Conservation (phyloP, 1,140 invertebrate species). For the Euborellia annulipes region DNA sequence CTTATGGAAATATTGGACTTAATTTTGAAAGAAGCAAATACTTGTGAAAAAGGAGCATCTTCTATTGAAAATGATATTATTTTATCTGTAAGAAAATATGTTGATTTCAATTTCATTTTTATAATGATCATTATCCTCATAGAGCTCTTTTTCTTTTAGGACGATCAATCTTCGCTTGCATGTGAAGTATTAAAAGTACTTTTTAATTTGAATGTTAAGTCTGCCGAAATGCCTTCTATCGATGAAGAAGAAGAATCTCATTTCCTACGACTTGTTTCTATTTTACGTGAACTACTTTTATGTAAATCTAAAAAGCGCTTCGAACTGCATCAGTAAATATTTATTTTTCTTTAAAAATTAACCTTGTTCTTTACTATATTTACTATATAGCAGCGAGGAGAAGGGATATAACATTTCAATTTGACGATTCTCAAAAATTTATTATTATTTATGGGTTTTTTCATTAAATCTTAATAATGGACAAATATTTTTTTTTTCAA, state of each 20-base stretch:
- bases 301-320: constrained; percentile 47
- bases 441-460: constrained; percentile 21
- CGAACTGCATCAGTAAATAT: constrained; percentile 48
- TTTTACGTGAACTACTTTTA: constrained; percentile 54
- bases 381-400: too few relatives aligned
- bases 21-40: constrained; percentile 37
- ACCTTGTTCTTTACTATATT: too few relatives aligned
- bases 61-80: constrained; percentile 9
- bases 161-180: constrained; percentile 47
- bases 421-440: constrained; percentile 6
- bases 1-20: constrained; percentile 66
- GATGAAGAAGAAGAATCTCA: constrained; percentile 43
- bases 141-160: constrained; percentile 27
- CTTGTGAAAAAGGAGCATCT: constrained; percentile 15
- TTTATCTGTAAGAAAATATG: constrained; percentile 1
- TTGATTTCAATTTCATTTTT: background rate
- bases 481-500: background rate
- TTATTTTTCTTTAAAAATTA: constrained; percentile 38
- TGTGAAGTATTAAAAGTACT: constrained; percentile 79
- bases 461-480: background rate
- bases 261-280: constrained; percentile 50
- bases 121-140: constrained; percentile 6
- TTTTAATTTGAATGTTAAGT: constrained; percentile 66
- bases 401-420: too few relatives aligned
- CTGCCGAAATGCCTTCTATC: constrained; percentile 22